phyloP scores from a whole-genome alignment of 35 echinoderm and acorn worm species.

The Apostichopus californicus region DNA sequence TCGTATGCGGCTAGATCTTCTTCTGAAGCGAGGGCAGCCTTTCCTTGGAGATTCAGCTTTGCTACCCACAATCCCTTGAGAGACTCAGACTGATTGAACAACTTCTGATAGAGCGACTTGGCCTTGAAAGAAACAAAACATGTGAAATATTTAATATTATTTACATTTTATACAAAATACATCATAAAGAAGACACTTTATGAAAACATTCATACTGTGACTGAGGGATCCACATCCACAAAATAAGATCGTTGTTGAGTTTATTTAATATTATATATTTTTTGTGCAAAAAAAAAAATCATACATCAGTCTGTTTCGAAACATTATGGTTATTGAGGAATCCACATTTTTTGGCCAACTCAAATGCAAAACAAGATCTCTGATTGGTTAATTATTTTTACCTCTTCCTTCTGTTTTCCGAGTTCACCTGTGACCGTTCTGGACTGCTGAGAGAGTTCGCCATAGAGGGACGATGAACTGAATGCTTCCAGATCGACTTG shows the following conservation, averaged over 20 bases:
- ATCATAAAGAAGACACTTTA: too few relatives aligned
- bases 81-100: slow-evolving; percentile 88
- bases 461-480: slow-evolving; percentile 84
- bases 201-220: too few relatives aligned
- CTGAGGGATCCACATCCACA: too few relatives aligned
- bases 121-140: slow-evolving; percentile 55
- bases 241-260: too few relatives aligned
- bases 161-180: too few relatives aligned
- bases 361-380: too few relatives aligned
- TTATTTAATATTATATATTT: too few relatives aligned
- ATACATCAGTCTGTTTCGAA: too few relatives aligned
- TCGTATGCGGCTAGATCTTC: slow-evolving; percentile 86
- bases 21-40: slow-evolving; percentile 81
- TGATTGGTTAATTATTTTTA: background rate
- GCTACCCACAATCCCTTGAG: slow-evolving; percentile 99
- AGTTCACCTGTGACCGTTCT: slow-evolving; percentile 89
- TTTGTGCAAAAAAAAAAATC: too few relatives aligned
- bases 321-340: too few relatives aligned
- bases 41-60: slow-evolving; percentile 88
- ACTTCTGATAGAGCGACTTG: slow-evolving; percentile 89
- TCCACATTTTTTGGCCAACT: too few relatives aligned
- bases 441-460: slow-evolving; percentile 79
- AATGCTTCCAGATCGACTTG: slow-evolving; percentile 95
- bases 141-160: too few relatives aligned
- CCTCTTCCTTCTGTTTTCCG: slow-evolving; percentile 98